These are phyloP conservation scores for Pollenia angustigena DNA, from an alignment of 2,888 invertebrate species.

Conservation along the genomic window DNA sequence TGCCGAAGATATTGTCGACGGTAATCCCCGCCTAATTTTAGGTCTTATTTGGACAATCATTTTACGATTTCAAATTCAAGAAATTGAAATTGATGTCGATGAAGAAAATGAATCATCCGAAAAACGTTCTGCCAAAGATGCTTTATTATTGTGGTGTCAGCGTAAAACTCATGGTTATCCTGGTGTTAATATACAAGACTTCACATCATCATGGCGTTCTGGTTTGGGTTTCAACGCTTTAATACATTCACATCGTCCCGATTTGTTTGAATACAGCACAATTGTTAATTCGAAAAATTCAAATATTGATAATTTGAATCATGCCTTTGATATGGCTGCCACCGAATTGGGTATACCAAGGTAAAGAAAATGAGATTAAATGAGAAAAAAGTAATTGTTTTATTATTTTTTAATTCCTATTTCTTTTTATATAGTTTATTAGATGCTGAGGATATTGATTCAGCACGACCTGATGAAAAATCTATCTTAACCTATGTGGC, in stretches of 20 bases:
- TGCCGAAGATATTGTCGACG: constrained; percentile 99
- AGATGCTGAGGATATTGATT: constrained; percentile 99
- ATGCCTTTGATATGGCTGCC: constrained; percentile 98
- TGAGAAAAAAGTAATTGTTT: too few relatives aligned
- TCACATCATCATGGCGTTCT: constrained; percentile 96
- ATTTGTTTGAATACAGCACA: constrained; percentile 94
- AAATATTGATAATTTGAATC: constrained; percentile 97
- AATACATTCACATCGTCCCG: constrained; percentile 98
- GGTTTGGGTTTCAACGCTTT: constrained; percentile 99
- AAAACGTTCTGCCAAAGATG: constrained; percentile 99
- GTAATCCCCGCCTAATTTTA: constrained; percentile 97
- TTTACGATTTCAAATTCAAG: constrained; percentile 99
- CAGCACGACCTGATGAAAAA: constrained; percentile 97
- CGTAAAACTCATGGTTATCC: constrained; percentile 98
- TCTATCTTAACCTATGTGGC: constrained; percentile 99
- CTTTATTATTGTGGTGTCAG: constrained; percentile 98
- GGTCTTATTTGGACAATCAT: constrained; percentile 99
- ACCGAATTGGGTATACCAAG: constrained; percentile 95
- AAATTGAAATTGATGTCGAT: constrained; percentile 98
- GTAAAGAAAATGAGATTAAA: constrained; percentile 74
- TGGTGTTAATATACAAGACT: constrained; percentile 94
- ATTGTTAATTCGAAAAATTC: constrained; percentile 89
- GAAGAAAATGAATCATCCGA: constrained; percentile 98
- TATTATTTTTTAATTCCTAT: background rate
- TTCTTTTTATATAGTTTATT: constrained; percentile 87